These are phyloP conservation scores for Okapia johnstoni DNA, from an alignment of 2,113 vertebrate species.

Conservation along the genomic window DNA sequence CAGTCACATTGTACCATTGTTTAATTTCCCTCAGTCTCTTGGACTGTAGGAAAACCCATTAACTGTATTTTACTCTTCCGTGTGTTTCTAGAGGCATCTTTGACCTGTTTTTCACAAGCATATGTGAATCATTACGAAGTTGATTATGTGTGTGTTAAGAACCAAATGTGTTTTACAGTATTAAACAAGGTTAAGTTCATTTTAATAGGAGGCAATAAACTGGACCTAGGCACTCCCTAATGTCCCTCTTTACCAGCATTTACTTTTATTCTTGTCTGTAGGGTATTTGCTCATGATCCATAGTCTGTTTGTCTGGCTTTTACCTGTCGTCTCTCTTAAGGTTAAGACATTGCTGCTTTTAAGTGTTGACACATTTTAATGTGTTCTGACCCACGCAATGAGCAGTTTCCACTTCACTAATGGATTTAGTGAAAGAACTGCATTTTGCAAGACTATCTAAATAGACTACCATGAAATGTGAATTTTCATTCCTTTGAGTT, in stretches of 20 bases:
- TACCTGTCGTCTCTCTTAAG: not conserved
- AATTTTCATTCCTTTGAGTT: not conserved
- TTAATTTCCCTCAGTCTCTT: conserved; percentile 33
- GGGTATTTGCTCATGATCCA: not conserved
- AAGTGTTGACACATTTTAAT: not conserved
- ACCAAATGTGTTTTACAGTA: not conserved
- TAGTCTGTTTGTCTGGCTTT: not conserved
- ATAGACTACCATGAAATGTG: not conserved
- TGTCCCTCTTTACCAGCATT: accelerated
- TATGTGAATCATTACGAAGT: not conserved
- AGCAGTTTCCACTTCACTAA: not conserved
- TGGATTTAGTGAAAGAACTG: not conserved
- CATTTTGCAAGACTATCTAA: not conserved
- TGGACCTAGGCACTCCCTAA: not conserved
- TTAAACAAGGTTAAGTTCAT: not conserved
- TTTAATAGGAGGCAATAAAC: not conserved
- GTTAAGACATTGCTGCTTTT: not conserved
- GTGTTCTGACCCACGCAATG: not conserved
- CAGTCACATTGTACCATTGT: not conserved
- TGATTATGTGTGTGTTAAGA: not conserved
- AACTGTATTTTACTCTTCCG: not conserved
- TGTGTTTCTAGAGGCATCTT: not conserved
- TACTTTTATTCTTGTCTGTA: not conserved
- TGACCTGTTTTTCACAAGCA: not conserved
- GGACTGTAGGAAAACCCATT: conserved; percentile 1